Conservation (phyloP, 2,797 vertebrate genomes). For the Alfaro cultratus region DNA sequence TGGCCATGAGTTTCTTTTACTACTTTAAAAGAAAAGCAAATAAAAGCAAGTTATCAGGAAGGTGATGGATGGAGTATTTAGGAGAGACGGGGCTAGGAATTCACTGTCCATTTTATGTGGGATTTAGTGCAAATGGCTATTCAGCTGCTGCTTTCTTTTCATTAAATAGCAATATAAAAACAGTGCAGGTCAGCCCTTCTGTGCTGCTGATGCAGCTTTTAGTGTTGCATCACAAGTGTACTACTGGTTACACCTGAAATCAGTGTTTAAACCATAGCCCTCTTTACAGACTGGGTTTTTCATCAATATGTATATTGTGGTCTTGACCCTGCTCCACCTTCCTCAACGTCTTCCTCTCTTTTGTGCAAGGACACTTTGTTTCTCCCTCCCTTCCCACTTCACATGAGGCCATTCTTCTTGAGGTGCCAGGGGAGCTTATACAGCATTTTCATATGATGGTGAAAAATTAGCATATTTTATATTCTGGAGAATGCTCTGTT, state of each 20-base stretch:
- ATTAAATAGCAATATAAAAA: conserved; percentile 86
- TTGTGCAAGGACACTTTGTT: conserved; percentile 46
- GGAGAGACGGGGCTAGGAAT: conserved; percentile 9
- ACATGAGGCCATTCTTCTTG: conserved; percentile 45
- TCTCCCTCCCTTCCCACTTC: conserved; percentile 7
- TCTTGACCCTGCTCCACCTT: conserved; percentile 67
- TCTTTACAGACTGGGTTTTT: conserved; percentile 55
- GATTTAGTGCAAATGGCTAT: conserved; percentile 58
- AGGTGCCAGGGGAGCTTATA: conserved; percentile 41
- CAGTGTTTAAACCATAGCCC: conserved; percentile 53
- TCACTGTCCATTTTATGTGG: conserved; percentile 41
- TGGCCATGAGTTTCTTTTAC: neutral
- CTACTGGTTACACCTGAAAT: conserved; percentile 50
- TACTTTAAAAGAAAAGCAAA: conserved; percentile 18
- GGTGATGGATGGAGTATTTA: conserved; percentile 30
- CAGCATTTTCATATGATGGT: conserved; percentile 54
- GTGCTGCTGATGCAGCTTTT: conserved; percentile 65
- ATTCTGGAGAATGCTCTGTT: conserved; percentile 33
- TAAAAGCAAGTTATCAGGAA: conserved; percentile 45
- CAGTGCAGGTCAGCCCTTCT: conserved; percentile 78
- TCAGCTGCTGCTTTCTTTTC: conserved; percentile 55
- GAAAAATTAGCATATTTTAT: conserved; percentile 51
- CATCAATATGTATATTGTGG: conserved; percentile 77
- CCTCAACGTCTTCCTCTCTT: conserved; percentile 16
- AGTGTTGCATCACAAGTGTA: conserved; percentile 59